phyloP scores from a whole-genome alignment of 2,113 vertebrate species.

The Rana temporaria region DNA sequence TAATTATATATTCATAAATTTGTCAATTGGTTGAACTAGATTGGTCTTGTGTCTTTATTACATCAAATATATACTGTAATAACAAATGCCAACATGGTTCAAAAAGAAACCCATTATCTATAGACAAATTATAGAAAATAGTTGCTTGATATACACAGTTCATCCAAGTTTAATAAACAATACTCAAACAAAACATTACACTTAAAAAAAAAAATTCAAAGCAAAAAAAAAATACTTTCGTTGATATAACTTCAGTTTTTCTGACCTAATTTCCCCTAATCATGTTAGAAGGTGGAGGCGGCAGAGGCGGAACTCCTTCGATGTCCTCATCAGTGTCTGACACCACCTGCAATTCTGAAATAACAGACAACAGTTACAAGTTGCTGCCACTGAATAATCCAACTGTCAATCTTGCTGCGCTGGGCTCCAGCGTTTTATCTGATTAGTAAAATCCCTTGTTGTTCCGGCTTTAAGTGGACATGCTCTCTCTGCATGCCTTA shows the following conservation, averaged over 20 bases:
- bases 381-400: conserved; percentile 28
- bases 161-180: too few species aligned
- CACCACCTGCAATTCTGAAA: conserved; percentile 51
- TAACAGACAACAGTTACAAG: conserved; percentile 15
- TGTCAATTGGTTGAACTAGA: too few species aligned
- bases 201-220: too few species aligned
- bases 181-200: background rate
- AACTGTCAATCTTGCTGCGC: conserved; percentile 2
- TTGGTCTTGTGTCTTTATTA: too few species aligned
- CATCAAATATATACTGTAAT: too few species aligned
- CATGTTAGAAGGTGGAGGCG: background rate
- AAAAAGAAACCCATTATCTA: too few species aligned
- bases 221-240: too few species aligned
- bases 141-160: too few species aligned
- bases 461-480: conserved; percentile 26
- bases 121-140: too few species aligned
- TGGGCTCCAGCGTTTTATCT: conserved; percentile 1
- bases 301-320: background rate
- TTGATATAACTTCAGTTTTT: too few species aligned
- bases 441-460: conserved; percentile 48
- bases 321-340: conserved; percentile 39
- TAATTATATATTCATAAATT: too few species aligned
- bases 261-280: background rate
- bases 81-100: too few species aligned
- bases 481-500: conserved; percentile 36